Conservation (phyloP, 2,888 invertebrate species). For the Stegana nigrithorax region DNA sequence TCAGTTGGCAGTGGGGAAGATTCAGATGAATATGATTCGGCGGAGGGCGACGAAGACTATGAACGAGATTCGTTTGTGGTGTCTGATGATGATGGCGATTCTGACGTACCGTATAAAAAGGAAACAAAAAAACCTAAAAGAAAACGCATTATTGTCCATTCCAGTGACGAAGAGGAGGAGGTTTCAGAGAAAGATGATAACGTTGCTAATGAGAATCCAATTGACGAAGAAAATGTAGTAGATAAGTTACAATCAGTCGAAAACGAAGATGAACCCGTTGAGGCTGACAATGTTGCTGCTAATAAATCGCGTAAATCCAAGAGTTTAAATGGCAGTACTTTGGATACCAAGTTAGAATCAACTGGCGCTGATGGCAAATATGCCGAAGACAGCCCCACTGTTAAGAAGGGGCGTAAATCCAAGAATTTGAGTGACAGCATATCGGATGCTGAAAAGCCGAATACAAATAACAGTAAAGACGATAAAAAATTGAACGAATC, state of each 20-base stretch:
- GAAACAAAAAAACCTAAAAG: neutral
- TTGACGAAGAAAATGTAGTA: neutral
- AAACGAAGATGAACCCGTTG: neutral
- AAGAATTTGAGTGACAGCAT: too few relatives aligned
- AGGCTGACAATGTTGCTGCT: neutral
- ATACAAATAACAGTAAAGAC: too few relatives aligned
- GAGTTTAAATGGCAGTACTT: too few relatives aligned
- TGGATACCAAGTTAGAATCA: too few relatives aligned
- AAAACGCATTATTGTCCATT: slow-evolving; percentile 18
- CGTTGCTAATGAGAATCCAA: neutral
- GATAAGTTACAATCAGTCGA: too few relatives aligned
- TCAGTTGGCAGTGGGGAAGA: slow-evolving; percentile 70
- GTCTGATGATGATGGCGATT: slow-evolving; percentile 59
- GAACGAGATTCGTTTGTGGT: slow-evolving; percentile 72
- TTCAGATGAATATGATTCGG: slow-evolving; percentile 69
- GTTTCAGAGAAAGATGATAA: neutral
- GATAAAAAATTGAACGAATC: too few relatives aligned
- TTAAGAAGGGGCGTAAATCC: too few relatives aligned
- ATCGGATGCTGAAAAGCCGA: too few relatives aligned
- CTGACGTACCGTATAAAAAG: slow-evolving; percentile 10
- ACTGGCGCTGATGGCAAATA: too few relatives aligned
- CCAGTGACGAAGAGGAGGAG: slow-evolving; percentile 23
- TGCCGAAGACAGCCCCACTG: too few relatives aligned
- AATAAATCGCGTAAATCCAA: too few relatives aligned
- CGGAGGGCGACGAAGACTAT: slow-evolving; percentile 68